These are phyloP conservation scores for Agrotis ipsilon DNA, from an alignment of 2,888 invertebrate species.

Conservation along the genomic window DNA sequence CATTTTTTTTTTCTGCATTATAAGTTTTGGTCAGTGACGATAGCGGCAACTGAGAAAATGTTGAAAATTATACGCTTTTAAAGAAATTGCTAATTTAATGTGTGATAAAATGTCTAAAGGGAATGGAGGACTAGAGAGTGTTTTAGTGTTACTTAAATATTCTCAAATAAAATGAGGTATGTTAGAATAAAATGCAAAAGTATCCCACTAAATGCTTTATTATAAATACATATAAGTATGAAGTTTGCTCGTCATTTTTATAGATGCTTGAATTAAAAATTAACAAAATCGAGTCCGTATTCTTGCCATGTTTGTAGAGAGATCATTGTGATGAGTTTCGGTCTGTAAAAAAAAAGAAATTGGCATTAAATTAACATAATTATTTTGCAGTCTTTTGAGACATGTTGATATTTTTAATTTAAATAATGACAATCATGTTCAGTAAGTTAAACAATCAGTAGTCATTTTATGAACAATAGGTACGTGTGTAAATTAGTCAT, in stretches of 20 bases:
- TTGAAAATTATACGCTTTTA: background rate
- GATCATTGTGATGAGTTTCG: constrained; percentile 54
- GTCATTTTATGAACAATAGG: no score
- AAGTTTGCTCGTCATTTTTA: constrained; percentile 72
- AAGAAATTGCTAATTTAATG: background rate
- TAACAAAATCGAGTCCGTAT: constrained; percentile 58
- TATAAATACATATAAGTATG: constrained; percentile 67
- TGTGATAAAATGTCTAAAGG: background rate
- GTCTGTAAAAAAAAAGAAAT: constrained; percentile 52
- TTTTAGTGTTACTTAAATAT: constrained; percentile 8
- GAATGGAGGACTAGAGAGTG: background rate
- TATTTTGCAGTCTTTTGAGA: background rate
- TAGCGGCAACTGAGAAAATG: background rate
- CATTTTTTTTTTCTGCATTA: background rate
- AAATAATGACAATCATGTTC: no score
- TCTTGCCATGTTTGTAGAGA: constrained; percentile 61
- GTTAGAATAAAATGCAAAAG: constrained; percentile 43
- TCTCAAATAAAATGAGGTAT: background rate
- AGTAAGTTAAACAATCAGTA: no score
- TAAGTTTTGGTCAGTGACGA: background rate
- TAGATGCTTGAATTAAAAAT: constrained; percentile 66
- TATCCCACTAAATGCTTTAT: constrained; percentile 73
- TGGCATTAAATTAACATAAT: constrained; percentile 3
- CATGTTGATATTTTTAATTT: background rate
- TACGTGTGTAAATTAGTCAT: no score